Percentiles rank a stretch among this genome's conserved stretches.
These are phyloP conservation scores for Willowsia nigromaculata DNA, from an alignment of 2,888 invertebrate genomes.

Conservation along the genomic window DNA sequence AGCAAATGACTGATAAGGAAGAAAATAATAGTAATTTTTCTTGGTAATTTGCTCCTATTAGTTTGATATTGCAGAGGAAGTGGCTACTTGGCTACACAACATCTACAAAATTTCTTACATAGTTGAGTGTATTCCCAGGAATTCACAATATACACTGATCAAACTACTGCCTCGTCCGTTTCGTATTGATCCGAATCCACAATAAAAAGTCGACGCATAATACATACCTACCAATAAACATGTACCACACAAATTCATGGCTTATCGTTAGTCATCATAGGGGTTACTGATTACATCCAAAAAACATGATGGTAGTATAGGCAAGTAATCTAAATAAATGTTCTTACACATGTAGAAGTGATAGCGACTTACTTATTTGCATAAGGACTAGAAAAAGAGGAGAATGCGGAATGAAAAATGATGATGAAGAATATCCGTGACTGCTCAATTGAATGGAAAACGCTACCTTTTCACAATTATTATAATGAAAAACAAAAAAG, in stretches of 20 bases:
- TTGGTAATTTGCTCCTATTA: constrained; percentile 46
- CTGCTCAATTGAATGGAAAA: constrained; percentile 57
- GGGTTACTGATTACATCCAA: neutral
- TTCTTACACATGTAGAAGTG: neutral
- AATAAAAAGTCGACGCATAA: too few relatives aligned
- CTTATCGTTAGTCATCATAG: too few relatives aligned
- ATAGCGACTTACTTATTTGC: neutral
- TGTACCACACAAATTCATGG: too few relatives aligned
- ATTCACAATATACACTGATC: too few relatives aligned
- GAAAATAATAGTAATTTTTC: constrained; percentile 36
- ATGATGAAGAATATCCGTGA: constrained; percentile 54
- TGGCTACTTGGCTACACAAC: constrained; percentile 59
- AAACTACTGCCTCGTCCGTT: too few relatives aligned
- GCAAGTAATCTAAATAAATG: neutral
- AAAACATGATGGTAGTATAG: neutral
- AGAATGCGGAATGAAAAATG: constrained; percentile 44
- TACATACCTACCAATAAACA: too few relatives aligned
- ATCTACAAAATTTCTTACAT: too few relatives aligned
- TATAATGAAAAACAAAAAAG: constrained; percentile 26
- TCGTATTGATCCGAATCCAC: too few relatives aligned
- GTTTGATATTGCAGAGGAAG: constrained; percentile 51
- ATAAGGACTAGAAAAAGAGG: neutral
- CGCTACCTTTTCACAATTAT: constrained; percentile 32
- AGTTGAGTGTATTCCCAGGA: too few relatives aligned
- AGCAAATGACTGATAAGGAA: neutral